Evolutionary conservation across 2,797 vertebrate genomes (phyloP).

Genomic region (Catharus ustulatus): DNA sequence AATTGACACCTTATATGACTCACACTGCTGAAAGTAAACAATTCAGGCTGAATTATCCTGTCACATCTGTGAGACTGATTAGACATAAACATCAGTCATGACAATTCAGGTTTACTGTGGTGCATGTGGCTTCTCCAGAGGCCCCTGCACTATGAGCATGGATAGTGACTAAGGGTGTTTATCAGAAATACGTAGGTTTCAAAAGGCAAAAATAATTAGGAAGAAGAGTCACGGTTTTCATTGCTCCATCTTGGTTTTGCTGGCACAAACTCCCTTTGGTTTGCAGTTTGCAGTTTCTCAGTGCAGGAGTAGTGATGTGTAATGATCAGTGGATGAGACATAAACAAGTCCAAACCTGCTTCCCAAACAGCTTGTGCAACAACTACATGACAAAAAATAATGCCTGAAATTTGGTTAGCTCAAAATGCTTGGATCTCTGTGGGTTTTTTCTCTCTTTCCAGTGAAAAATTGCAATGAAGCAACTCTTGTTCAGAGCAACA

Average conservation of each 20-base stretch:
- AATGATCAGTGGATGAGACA: background rate
- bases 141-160: background rate
- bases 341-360: background rate
- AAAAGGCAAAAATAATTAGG: background rate
- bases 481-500: background rate
- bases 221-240: background rate
- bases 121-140: background rate
- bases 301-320: background rate
- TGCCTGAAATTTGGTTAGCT: background rate
- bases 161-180: background rate
- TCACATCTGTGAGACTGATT: background rate
- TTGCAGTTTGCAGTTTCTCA: background rate
- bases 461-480: background rate
- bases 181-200: background rate
- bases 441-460: background rate
- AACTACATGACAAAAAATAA: background rate
- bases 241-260: background rate
- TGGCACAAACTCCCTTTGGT: background rate
- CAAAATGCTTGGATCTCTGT: background rate
- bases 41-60: background rate
- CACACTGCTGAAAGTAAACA: constrained; percentile 27
- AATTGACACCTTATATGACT: constrained; percentile 29
- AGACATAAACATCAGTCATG: background rate
- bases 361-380: background rate
- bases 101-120: background rate